Evolutionary conservation across 2,888 invertebrate genomes (phyloP), one percentile per base, ranked within the genome.

Genomic region (Tupiocoris notatus): DNA sequence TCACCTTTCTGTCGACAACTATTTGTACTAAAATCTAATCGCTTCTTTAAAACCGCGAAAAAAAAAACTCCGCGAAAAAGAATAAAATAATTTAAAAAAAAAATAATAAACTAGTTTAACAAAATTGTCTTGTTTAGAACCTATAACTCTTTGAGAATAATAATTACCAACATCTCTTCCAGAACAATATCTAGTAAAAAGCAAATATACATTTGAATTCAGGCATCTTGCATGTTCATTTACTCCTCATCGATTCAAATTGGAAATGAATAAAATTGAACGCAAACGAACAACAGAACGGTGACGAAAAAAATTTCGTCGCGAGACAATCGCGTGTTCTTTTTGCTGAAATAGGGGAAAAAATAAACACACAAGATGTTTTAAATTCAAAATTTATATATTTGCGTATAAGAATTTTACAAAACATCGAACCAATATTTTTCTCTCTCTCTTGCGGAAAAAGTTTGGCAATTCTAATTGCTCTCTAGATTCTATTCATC

Each of bases 311-410:
- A 17, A 58, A 24, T n/a, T 7, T 7, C 3, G 59, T 18, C 1
- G 56, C 22, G 54, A 23, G 23, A 20, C 7, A 25, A 9, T 18
- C 63, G 54, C 62, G 63, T 21, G 56, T 21, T 39, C 22, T 65
- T 65, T 39, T 39, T 16, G 62, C 73, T 73, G 73, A 73, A 73
- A 73, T 18, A 54, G 62, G 62, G 62, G 39, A 73, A 22, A n/a
- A 22, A 73, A 75, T 57, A 65, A 75, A 75, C 75, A 64, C 75
- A 75, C 75, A 75, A 75, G 75, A 75, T 75, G 75, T 75, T 75
- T n/a, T 65, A 75, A 75, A 75, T 75, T 75, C 75, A 66, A 66
- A 75, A 75, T 62, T 73, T 73, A 73, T 75, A 75, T 66, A 75
- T 75, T 75, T 71, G 54, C 57, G 64, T 65, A 65, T 75, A 75